Evolutionary conservation across 2,888 invertebrate species (phyloP).

Genomic region (Opisthograptis luteolata): DNA sequence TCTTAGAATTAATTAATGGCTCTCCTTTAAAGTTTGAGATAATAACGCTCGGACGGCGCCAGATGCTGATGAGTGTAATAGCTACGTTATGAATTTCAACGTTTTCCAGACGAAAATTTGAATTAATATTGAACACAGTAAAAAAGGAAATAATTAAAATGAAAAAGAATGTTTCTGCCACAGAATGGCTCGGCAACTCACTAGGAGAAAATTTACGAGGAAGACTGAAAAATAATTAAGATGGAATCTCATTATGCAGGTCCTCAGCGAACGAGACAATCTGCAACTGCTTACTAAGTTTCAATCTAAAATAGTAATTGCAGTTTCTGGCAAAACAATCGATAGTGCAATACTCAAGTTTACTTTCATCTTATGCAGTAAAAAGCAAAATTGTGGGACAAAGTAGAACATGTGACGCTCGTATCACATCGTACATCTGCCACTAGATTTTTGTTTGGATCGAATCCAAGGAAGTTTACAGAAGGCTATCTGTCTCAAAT

Average conservation of each 20-base stretch:
- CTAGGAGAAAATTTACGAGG: constrained; percentile 60
- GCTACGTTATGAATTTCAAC: constrained; percentile 79
- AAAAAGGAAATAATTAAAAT: constrained; percentile 74
- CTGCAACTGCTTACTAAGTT: constrained; percentile 25
- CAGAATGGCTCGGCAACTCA: constrained; percentile 63
- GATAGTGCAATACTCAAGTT: constrained; percentile 22
- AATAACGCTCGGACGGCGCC: constrained; percentile 69
- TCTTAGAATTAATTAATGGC: constrained; percentile 66
- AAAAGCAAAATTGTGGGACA: constrained; percentile 28
- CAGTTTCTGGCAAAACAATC: constrained; percentile 15
- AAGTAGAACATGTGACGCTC: constrained; percentile 24
- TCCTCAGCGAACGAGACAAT: constrained; percentile 40
- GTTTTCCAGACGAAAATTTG: constrained; percentile 68
- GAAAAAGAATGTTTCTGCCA: constrained; percentile 66
- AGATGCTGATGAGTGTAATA: constrained; percentile 78
- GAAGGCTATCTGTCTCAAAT: constrained; percentile 39
- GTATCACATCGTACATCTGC: neutral
- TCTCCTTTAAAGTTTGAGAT: constrained; percentile 65
- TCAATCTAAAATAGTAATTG: constrained; percentile 19
- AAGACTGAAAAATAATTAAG: constrained; percentile 72
- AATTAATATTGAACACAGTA: constrained; percentile 75
- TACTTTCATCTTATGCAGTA: constrained; percentile 37
- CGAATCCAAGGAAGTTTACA: constrained; percentile 47
- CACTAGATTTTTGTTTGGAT: constrained; percentile 47
- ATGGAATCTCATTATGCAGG: constrained; percentile 65